phyloP scores from a whole-genome alignment of 2,113 vertebrate species.

The Setophaga petechia region DNA sequence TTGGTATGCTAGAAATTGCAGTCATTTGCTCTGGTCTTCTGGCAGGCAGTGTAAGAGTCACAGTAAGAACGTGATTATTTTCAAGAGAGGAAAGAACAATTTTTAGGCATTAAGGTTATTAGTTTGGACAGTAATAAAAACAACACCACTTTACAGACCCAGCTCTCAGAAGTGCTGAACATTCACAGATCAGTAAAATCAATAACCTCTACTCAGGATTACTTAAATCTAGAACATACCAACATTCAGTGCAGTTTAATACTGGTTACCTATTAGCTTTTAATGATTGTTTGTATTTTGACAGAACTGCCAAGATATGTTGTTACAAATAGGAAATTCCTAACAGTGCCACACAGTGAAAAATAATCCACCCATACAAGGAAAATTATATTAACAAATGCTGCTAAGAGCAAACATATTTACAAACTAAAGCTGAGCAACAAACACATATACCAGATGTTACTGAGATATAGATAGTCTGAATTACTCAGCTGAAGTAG shows the following conservation, averaged over 20 bases:
- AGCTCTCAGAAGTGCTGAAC: constrained; percentile 31
- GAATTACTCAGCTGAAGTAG: constrained; percentile 40
- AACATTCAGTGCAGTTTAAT: not conserved
- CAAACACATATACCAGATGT: constrained; percentile 56
- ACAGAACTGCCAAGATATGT: not conserved
- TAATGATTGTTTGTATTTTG: not conserved
- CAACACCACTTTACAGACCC: not conserved
- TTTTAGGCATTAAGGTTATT: not conserved
- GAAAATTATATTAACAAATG: constrained; percentile 53
- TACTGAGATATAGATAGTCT: constrained; percentile 44
- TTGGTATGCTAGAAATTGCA: not conserved
- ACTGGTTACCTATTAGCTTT: not conserved
- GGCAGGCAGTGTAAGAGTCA: not conserved
- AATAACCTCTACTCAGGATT: not conserved
- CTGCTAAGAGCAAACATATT: constrained; percentile 48
- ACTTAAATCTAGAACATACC: not conserved
- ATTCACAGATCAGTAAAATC: constrained; percentile 37
- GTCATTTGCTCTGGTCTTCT: not conserved
- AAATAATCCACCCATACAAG: constrained; percentile 49
- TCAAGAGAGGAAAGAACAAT: not conserved
- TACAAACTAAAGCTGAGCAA: constrained; percentile 45
- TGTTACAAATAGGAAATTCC: constrained; percentile 1
- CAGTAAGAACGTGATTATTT: not conserved
- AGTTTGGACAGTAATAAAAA: constrained; percentile 27
- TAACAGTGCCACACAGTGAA: not conserved